Evolutionary conservation across 2,797 vertebrate genomes (phyloP).

Genomic region (Lophura swinhoii): DNA sequence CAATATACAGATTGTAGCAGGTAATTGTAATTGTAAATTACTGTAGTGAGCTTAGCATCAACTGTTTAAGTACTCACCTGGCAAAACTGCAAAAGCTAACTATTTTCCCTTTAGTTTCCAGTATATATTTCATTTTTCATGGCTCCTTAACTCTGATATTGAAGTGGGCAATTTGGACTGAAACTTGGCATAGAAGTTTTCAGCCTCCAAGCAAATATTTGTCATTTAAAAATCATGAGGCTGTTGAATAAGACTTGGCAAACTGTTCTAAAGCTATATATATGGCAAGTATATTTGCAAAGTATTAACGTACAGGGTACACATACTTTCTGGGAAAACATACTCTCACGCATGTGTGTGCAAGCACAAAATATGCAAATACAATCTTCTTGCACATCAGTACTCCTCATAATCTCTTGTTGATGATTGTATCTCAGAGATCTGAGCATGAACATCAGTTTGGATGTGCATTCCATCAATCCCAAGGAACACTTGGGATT

Average conservation of each 20-base stretch:
- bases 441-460: background rate
- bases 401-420: background rate
- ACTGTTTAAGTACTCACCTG: slow-evolving; percentile 45
- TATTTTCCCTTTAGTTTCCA: background rate
- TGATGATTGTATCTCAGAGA: background rate
- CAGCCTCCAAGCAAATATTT: slow-evolving; percentile 75
- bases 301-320: background rate
- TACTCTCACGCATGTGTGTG: accelerated
- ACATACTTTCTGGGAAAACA: background rate
- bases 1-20: slow-evolving; percentile 65
- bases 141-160: slow-evolving; percentile 51
- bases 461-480: background rate
- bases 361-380: background rate
- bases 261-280: slow-evolving; percentile 20
- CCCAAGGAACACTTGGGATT: background rate
- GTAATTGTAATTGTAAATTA: slow-evolving; percentile 74
- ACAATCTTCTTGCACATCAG: background rate
- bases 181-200: slow-evolving; percentile 66
- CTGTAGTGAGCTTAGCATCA: slow-evolving; percentile 42
- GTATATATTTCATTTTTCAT: slow-evolving; percentile 46
- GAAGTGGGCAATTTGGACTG: slow-evolving; percentile 53
- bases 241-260: slow-evolving; percentile 45
- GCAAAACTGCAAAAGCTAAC: slow-evolving; percentile 31
- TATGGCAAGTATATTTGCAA: background rate
- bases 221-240: slow-evolving; percentile 67